Evolutionary conservation across 2,113 vertebrate genomes (phyloP).

Genomic region (Ameiurus melas): DNA sequence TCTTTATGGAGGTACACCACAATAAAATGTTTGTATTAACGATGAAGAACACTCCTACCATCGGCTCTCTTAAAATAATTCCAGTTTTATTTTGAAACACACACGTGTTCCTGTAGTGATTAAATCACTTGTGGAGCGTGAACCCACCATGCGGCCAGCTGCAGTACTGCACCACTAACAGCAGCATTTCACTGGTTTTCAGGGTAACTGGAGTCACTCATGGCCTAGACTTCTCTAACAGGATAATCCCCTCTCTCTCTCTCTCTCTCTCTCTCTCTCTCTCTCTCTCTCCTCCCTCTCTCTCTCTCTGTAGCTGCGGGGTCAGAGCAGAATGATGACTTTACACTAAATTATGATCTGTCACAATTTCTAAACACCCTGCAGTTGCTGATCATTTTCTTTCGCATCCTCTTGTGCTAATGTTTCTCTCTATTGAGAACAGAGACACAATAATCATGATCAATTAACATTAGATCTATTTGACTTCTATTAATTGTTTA

Average conservation of each 20-base stretch:
- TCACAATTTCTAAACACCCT: background rate
- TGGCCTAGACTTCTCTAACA: slow-evolving; percentile 28
- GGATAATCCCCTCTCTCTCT: slow-evolving; percentile 6
- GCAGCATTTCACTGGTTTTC: background rate
- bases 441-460: background rate
- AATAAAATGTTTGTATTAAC: background rate
- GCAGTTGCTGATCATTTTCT: background rate
- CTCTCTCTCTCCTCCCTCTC: background rate
- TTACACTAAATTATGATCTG: background rate
- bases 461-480: too few relatives aligned
- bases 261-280: background rate
- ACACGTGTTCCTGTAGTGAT: background rate
- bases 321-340: slow-evolving; percentile 17
- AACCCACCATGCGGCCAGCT: background rate
- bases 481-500: too few relatives aligned
- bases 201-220: background rate
- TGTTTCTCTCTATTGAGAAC: background rate
- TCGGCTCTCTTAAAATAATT: too few relatives aligned
- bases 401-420: background rate
- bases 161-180: background rate
- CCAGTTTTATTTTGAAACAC: background rate
- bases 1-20: background rate
- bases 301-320: background rate
- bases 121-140: background rate
- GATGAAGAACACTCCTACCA: too few relatives aligned